Evolutionary conservation across 2,888 invertebrate species (phyloP).

Genomic region (Chrysolina americana): DNA sequence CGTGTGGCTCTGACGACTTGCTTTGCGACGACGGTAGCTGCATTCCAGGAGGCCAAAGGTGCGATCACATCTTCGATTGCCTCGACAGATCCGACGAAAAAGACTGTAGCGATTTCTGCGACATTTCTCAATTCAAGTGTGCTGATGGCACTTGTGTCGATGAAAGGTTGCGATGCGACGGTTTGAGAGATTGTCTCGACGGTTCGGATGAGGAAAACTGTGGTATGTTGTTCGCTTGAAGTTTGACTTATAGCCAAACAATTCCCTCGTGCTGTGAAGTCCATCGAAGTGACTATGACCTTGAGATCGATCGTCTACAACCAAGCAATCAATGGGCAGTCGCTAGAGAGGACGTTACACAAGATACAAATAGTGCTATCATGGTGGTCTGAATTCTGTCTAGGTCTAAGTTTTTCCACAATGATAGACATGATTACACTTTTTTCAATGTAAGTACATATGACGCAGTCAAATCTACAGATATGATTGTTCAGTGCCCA

Average conservation of each 20-base stretch:
- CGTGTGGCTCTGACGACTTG: conserved; percentile 71
- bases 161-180: conserved; percentile 68
- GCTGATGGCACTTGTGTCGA: conserved; percentile 71
- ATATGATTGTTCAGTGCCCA: too few species aligned
- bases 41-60: conserved; percentile 61
- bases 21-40: conserved; percentile 72
- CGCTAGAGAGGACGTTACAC: too few species aligned
- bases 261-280: not conserved
- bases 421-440: too few species aligned
- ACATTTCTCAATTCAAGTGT: conserved; percentile 61
- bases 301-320: too few species aligned
- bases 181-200: conserved; percentile 73
- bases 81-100: conserved; percentile 82
- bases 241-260: conserved; percentile 1
- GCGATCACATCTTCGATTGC: conserved; percentile 81
- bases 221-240: conserved; percentile 52
- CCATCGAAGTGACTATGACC: too few species aligned
- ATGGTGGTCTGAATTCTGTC: too few species aligned
- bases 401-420: too few species aligned
- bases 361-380: too few species aligned
- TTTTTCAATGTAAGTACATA: too few species aligned
- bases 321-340: too few species aligned
- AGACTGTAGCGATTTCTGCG: conserved; percentile 69
- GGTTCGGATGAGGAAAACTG: conserved; percentile 75
- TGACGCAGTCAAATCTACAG: too few species aligned